These are phyloP conservation scores for Apogon talboti DNA, from an alignment of 2,797 vertebrate species.

Conservation along the genomic window DNA sequence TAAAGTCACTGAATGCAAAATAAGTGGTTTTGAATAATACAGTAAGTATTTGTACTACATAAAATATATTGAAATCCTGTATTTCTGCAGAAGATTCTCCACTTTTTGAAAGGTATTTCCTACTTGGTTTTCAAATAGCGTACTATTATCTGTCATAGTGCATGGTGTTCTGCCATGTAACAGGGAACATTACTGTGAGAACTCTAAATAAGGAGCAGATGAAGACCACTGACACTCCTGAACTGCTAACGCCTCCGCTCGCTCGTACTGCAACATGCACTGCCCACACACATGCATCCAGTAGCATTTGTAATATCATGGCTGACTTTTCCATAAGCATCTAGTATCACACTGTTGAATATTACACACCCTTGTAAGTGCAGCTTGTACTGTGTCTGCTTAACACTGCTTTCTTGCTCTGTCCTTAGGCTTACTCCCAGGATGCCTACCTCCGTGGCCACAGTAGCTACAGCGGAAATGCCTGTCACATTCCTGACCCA, in stretches of 20 bases:
- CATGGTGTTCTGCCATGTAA: neutral
- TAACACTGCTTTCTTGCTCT: conserved; percentile 58
- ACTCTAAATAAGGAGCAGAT: conserved; percentile 73
- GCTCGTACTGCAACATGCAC: conserved; percentile 71
- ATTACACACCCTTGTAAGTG: conserved; percentile 47
- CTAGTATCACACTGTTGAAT: conserved; percentile 56
- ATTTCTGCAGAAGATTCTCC: neutral
- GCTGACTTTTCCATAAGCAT: conserved; percentile 67
- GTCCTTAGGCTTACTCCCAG: conserved; percentile 94
- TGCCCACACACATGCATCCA: conserved; percentile 75
- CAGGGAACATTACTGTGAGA: conserved; percentile 45
- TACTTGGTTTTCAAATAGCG: conserved; percentile 6
- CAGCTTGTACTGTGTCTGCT: conserved; percentile 45
- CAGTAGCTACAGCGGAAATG: conserved; percentile 94
- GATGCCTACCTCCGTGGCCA: conserved; percentile 98
- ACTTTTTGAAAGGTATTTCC: conserved; percentile 6
- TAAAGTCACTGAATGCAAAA: neutral
- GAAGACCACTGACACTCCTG: conserved; percentile 75
- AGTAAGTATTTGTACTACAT: neutral
- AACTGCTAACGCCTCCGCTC: conserved; percentile 80
- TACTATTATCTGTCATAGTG: conserved; percentile 1
- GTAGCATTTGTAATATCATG: conserved; percentile 66
- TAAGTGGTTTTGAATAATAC: conserved; percentile 4
- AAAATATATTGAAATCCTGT: conserved; percentile 1
- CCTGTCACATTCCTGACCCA: conserved; percentile 94